Conservation (phyloP, 2,797 vertebrate genomes). For the Picus viridis region DNA sequence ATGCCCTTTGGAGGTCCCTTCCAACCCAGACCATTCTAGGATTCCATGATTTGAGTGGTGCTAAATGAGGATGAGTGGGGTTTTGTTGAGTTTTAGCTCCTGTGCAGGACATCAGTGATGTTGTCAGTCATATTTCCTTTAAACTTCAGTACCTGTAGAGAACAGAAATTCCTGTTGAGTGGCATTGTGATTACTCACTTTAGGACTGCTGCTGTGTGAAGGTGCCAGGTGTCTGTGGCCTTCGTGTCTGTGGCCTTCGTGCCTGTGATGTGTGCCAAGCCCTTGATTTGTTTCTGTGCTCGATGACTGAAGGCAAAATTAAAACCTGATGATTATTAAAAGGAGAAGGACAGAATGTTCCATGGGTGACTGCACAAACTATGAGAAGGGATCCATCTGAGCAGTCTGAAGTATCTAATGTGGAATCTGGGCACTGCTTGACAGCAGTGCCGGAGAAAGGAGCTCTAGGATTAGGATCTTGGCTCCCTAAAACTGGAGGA, state of each 20-base stretch:
- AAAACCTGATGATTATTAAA: constrained; percentile 6
- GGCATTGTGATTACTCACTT: not conserved
- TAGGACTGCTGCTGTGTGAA: not conserved
- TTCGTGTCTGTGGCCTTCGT: not conserved
- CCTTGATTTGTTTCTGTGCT: not conserved
- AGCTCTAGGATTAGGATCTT: not conserved
- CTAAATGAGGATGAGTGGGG: not conserved
- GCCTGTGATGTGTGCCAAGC: constrained; percentile 6
- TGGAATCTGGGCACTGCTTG: not conserved
- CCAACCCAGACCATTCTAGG: not conserved
- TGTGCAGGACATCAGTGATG: not conserved
- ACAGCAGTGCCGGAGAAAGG: not conserved
- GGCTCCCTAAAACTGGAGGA: not conserved
- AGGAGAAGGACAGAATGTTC: not conserved
- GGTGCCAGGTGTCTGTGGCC: not conserved
- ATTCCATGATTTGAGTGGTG: not conserved
- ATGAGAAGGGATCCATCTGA: not conserved
- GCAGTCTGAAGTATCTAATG: not conserved
- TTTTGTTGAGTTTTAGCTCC: not conserved
- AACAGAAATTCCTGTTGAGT: not conserved
- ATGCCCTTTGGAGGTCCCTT: too few relatives aligned
- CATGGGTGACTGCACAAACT: not conserved
- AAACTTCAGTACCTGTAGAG: not conserved
- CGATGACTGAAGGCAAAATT: not conserved
- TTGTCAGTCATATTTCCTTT: not conserved